Evolutionary conservation across 1,140 invertebrate genomes (phyloP).

Genomic region (Brachionus paranguensis): DNA sequence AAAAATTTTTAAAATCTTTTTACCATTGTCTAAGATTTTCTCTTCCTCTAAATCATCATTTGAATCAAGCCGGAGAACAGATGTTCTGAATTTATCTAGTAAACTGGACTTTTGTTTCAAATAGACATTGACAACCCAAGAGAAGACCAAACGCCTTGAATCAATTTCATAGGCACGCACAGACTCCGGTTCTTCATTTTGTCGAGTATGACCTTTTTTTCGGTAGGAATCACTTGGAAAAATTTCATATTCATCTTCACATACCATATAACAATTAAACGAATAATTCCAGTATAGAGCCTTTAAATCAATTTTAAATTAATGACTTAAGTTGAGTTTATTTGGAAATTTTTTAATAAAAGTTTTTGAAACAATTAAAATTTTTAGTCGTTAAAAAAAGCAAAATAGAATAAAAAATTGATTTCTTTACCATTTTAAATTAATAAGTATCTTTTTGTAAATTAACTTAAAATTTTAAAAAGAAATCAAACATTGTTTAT

Average conservation of each 20-base stretch:
- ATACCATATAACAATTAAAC: not conserved
- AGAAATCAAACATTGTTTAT: too few relatives aligned
- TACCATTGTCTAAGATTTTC: conserved; percentile 57
- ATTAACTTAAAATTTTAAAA: too few relatives aligned
- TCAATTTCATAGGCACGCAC: not conserved
- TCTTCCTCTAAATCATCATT: not conserved
- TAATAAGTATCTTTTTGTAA: too few relatives aligned
- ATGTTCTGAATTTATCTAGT: not conserved
- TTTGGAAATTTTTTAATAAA: too few relatives aligned
- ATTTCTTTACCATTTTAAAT: too few relatives aligned
- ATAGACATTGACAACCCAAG: not conserved
- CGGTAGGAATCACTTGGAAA: not conserved
- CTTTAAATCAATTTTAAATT: not conserved
- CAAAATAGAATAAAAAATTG: too few relatives aligned
- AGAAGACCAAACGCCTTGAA: not conserved
- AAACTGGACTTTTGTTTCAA: not conserved
- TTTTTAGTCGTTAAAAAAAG: too few relatives aligned
- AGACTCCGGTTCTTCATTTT: too few relatives aligned
- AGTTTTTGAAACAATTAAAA: too few relatives aligned
- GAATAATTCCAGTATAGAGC: not conserved
- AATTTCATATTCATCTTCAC: not conserved
- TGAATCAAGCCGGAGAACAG: not conserved
- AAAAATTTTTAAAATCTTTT: conserved; percentile 40
- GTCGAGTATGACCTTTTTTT: too few relatives aligned
- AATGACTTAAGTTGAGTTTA: not conserved